Percentiles rank a stretch among this genome's conserved stretches.
Conservation (phyloP, 2,888 invertebrate species). For the Willowsia nigromaculata region DNA sequence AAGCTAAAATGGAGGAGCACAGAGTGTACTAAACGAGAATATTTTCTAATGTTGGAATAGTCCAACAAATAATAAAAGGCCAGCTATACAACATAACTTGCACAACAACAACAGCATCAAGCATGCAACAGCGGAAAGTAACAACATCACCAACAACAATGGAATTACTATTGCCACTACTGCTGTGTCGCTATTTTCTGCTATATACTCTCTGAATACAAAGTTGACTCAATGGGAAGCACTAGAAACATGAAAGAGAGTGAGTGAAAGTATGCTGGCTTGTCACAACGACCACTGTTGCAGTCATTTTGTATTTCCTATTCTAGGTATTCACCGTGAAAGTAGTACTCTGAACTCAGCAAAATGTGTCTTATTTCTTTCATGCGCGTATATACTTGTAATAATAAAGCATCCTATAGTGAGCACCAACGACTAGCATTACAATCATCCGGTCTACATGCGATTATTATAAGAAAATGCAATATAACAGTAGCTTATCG, state of each 20-base stretch:
- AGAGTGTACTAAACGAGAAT: neutral
- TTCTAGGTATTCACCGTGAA: conserved; percentile 2
- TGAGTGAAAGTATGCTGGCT: conserved; percentile 43
- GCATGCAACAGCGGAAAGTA: conserved; percentile 19
- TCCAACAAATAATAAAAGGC: neutral
- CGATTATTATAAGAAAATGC: neutral
- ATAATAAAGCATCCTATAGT: conserved; percentile 17
- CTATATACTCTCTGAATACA: conserved; percentile 14
- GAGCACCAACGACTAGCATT: conserved; percentile 4
- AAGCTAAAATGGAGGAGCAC: neutral
- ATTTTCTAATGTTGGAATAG: neutral
- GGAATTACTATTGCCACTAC: conserved; percentile 32
- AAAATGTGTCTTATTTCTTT: conserved; percentile 12
- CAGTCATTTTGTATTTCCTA: neutral
- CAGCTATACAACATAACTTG: neutral
- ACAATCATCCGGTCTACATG: neutral
- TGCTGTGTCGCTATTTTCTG: conserved; percentile 6
- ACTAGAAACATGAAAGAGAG: conserved; percentile 35
- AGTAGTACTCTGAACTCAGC: neutral
- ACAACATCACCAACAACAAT: conserved; percentile 20
- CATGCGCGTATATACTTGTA: neutral
- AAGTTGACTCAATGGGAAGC: conserved; percentile 41
- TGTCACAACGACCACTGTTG: conserved; percentile 50
- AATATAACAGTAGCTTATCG: neutral
- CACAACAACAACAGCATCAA: neutral